Evolutionary conservation across 2,113 vertebrate species (phyloP), one percentile per base, ranked within the genome.

Genomic region (Aplodontia rufa): DNA sequence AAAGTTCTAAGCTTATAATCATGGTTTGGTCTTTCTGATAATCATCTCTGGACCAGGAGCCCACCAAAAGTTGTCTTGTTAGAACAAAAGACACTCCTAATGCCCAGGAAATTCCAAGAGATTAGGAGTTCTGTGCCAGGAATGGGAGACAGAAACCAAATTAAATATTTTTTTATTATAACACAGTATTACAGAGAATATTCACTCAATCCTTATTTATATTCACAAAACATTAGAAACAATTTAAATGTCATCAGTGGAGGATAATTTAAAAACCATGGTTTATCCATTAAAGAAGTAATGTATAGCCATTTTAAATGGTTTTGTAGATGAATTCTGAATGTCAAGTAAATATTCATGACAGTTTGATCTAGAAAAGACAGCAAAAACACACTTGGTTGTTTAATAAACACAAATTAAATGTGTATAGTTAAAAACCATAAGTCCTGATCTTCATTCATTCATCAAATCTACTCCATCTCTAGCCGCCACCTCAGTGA

Each of bases 371-470:
- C 76, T 51, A 89, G 66, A 55, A 83, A 62, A 72, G 47, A 71
- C 16, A 10, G 20, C 42, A 55, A 37, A 89, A 92, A 83, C 11
- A 78, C 5, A 71, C 20, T 51, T 86, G 47, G 30, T 51, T 78
- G n/a, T 71, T 81, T 78, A 78, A 37, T 42, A 88, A 37, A 71
- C 37, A 85, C 84, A 93, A 89, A 60, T 81, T 9, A 93, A 86
- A 64, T 30, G 71, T 53, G 14, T 28, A 2, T 14, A 20, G 88
- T 88, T 76, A 51, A 85, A 71, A 91, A 58, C 1, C 6, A 12
- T 4, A 85, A 75, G 45, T 71, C 12, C 37, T 40, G 17, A 37
- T 68, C 40, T 69, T 60, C 5, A 19, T 32, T n/a, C 35, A 55
- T 55, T 62, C 30, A 24, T 42, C 22, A n/a, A n/a, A 84, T 32